Percentiles rank a stretch among this genome's conserved stretches.
These are phyloP conservation scores for Tipula lateralis DNA, from an alignment of 2,888 invertebrate genomes.

Conservation along the genomic window DNA sequence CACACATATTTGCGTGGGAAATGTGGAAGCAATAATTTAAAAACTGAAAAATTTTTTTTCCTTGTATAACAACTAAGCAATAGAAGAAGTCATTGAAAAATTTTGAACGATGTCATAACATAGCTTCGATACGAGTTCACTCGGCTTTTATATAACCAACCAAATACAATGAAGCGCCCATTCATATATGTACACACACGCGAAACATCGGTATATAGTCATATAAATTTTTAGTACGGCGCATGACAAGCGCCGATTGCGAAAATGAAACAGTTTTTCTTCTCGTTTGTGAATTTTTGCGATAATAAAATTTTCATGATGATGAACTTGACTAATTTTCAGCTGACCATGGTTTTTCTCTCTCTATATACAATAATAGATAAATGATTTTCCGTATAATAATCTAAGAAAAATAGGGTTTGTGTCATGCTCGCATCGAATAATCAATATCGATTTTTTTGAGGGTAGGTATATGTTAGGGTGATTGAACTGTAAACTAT, in stretches of 20 bases:
- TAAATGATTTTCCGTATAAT: neutral
- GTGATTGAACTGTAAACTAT: slow-evolving; percentile 1
- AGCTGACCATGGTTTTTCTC: neutral
- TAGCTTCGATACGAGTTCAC: neutral
- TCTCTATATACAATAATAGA: neutral
- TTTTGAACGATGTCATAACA: neutral
- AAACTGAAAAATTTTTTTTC: neutral
- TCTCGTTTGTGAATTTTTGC: neutral
- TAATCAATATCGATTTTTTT: neutral
- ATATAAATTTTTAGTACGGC: neutral
- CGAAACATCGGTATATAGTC: neutral
- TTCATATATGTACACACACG: neutral
- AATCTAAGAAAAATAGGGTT: neutral
- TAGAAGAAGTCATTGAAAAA: slow-evolving; percentile 3
- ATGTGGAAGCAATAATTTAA: neutral
- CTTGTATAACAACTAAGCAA: neutral
- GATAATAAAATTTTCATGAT: neutral
- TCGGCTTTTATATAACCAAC: neutral
- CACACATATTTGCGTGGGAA: neutral
- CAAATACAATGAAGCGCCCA: neutral
- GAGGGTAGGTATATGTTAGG: neutral
- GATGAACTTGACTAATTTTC: neutral
- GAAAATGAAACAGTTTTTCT: neutral
- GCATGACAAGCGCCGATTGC: neutral
- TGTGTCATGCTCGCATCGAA: neutral